Evolutionary conservation across 2,888 invertebrate species (phyloP), one percentile per base, ranked within the genome.

Genomic region (Erynnis tages): DNA sequence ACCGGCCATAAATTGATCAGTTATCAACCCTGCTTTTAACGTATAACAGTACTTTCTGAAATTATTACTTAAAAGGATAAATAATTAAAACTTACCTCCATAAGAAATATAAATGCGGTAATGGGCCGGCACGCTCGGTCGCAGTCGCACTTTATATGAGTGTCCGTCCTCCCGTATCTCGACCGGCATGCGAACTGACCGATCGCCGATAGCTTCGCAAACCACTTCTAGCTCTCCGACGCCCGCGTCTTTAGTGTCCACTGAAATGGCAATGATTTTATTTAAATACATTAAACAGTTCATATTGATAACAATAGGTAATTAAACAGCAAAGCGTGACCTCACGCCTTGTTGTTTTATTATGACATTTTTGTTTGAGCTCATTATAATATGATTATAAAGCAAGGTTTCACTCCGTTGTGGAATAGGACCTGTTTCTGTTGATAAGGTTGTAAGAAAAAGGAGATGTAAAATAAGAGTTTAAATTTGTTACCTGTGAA

Each of bases 161-260:
- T 94, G 93, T 3, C 97, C 93, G 2, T 95, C 94, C 44, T 94
- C 94, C 14, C 95, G 90, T 10, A 97, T 93, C 69, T 96, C 94
- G 2, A 97, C 93, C 0, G 96, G 95, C 25, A 98, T 87, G 54
- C 83, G 76, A n/a, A 85, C 76, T 5, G 83, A 72, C 66, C 95
- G 93, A 38, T 97, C 97, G 17, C 95, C 92, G 16, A 98, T 96
- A 60, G 96, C 95, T 32, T 96, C 94, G 32, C 97, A 96, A 34
- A 94, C 93, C 2, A 97, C 95, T 71, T 96, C 97, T 40, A 98
- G 78, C 66, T 97, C 96, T 1, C 96, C 96, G 44, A 94, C 91
- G 25, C 96, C 97, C 25, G 95, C 96, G 68, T 94, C 95, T 69
- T 93, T 94, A 57, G 94, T 93, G 71, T 94, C 94, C 65, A 95